Evolutionary conservation across 2,113 vertebrate genomes (phyloP), one percentile per base, ranked within the genome.

Genomic region (Carlito syrichta): DNA sequence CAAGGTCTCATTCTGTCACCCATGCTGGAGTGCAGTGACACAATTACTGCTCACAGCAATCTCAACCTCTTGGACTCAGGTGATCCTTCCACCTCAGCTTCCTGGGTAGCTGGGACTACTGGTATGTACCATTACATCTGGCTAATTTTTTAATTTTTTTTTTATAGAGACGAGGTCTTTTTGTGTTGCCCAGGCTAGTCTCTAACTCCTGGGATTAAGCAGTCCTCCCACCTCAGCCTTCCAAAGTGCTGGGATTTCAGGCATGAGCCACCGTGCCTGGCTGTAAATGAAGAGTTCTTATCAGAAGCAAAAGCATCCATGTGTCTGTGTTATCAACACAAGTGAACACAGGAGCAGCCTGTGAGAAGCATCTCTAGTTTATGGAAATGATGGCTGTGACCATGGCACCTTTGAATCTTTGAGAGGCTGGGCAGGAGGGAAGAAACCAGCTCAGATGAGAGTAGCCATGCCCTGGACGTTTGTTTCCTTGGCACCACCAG

Each of bases 331-430:
- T 86, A 35, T 91, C 35, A 56, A 89, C 50, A 58, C 1, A 0
- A n/a, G 40, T 14, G 74, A 66, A 27, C 38, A 13, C 0, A 3
- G 62, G 66, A 69, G 32, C 0, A 5, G 12, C 45, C 48, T 0
- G 4, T 3, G 20, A 77, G 87, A 58, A 35, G 5, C 2, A 5
- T 23, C 54, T 68, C 11, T 25, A 3, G 45, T 5, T 0, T 4
- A 4, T 25, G 43, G n/a, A 32, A 40, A 40, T 4, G 22, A 17
- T 1, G 25, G 7, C 35, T 0, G 1, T 30, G 43, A 8, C 38
- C 22, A 0, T 0, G 6, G 14, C 63, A 58, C 54, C 45, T 52
- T 17, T 11, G 40, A 60, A 19, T 43, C 6, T 16, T 3, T 30
- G 50, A 30, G 30, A 58, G 19, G 8, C 69, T 68, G 76, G 3